These are phyloP conservation scores for Campoplex capitator DNA, from an alignment of 2,888 invertebrate genomes.

Conservation along the genomic window DNA sequence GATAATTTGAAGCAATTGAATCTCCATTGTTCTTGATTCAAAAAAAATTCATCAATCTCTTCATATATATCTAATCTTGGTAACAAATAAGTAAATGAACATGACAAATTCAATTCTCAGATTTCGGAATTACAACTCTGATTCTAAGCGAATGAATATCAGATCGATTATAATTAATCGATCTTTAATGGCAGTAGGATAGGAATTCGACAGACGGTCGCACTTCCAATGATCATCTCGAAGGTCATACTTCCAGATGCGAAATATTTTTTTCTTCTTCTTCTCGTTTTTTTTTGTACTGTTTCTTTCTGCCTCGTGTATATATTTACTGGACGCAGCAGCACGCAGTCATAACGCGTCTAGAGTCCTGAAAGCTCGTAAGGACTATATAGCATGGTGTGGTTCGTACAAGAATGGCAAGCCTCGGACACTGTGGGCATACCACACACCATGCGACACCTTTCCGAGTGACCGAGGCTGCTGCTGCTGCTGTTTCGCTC, in stretches of 20 bases:
- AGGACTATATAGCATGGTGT: slow-evolving; percentile 49
- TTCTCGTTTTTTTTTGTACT: not conserved
- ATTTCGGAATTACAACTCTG: not conserved
- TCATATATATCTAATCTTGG: not conserved
- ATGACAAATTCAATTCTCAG: not conserved
- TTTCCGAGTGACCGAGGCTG: slow-evolving; percentile 77
- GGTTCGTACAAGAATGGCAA: slow-evolving; percentile 42
- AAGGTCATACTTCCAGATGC: not conserved
- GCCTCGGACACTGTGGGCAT: slow-evolving; percentile 78
- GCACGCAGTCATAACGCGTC: slow-evolving; percentile 41
- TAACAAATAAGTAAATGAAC: not conserved
- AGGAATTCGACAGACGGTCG: not conserved
- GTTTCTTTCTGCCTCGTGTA: slow-evolving; percentile 12
- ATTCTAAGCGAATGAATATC: not conserved
- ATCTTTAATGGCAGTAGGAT: not conserved
- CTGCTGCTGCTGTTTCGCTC: slow-evolving; percentile 66
- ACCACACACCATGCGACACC: slow-evolving; percentile 85
- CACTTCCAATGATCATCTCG: not conserved
- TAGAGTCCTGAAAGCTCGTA: slow-evolving; percentile 56
- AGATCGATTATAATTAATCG: not conserved
- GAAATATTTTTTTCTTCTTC: not conserved
- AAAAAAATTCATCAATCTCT: not conserved
- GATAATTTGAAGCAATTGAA: not conserved
- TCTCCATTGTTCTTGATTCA: not conserved
- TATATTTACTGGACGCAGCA: slow-evolving; percentile 1